phyloP scores from a whole-genome alignment of 1,140 invertebrate species.

The Psilanteris sp. region DNA sequence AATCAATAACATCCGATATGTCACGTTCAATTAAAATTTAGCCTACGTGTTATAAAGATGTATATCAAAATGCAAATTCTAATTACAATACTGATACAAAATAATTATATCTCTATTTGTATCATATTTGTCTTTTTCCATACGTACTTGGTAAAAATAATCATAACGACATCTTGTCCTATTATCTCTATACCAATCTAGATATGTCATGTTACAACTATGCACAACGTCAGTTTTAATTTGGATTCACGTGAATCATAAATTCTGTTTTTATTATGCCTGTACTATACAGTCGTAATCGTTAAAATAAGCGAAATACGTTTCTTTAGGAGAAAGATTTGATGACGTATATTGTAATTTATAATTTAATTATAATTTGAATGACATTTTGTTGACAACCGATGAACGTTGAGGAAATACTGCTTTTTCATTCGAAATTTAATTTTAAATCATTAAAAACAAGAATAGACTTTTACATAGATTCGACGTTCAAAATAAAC shows the following conservation, averaged over 20 bases:
- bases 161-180: conserved; percentile 39
- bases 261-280: conserved; percentile 21
- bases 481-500: no score
- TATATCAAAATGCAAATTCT: not conserved
- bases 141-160: conserved; percentile 7
- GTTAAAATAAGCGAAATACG: conserved; percentile 29
- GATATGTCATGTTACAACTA: conserved; percentile 37
- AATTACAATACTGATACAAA: conserved; percentile 3
- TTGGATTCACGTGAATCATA: conserved; percentile 28
- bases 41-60: no score
- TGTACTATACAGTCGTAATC: conserved; percentile 11
- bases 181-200: conserved; percentile 43
- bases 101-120: conserved; percentile 21
- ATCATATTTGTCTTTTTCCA: conserved; percentile 19
- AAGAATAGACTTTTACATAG: no score
- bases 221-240: conserved; percentile 42
- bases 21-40: no score
- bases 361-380: no score
- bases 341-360: no score
- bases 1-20: no score
- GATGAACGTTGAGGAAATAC: no score
- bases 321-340: no score
- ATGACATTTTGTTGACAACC: no score
- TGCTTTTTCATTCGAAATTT: no score
- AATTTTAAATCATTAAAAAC: no score